Base-by-base conservation (phyloP, 2,797 vertebrate species). In the Rachycentron canadum region DNA sequence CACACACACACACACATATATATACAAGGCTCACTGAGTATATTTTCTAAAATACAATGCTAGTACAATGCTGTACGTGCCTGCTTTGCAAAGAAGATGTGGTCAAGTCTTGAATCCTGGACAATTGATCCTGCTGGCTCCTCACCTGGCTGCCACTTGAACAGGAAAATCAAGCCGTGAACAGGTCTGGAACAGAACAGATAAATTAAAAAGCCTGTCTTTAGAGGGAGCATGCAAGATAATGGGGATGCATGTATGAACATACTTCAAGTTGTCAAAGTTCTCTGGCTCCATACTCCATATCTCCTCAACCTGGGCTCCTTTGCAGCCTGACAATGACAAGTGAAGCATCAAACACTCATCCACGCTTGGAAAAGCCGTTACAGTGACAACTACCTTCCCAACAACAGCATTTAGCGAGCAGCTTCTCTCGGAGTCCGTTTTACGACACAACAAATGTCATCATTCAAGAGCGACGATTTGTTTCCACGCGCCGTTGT, bases 131-230 rank as follows among this genome's bases (percentile, higher is more conserved):
- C 98, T 0, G 97, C 97, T 43, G 98, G 97, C 90, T 99, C 98
- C 86, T 99, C 98, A 71, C 98, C 98, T n/a, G 97, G 97, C 87
- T 99, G 97, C 98, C 98, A 99, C 89, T 99, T 99, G 92, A 99
- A 99, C 61, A 99, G 96, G 93, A 99, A 99, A 91, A 99, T 99
- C 82, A 99, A 90, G 25, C 98, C 98, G 77, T 99, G 98, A 76
- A 99, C 98, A n/a, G 98, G 98, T 91, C 98, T 99, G 92, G 26
- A 95, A 96, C 68, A 79, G 1, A 81, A 76, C 2, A 76, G 1
- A 73, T 13, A 0, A 7, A 64, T 58, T 78, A 40, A 36, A 52
- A 56, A 1, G 2, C 5, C 12, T 1, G 19, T 40, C 14, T 32
- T 25, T 1, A 63, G 3, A 43, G 12, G 4, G 30, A 17, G 1